These are phyloP conservation scores for Theristicus caerulescens DNA, from an alignment of 2,113 vertebrate genomes.

Conservation along the genomic window DNA sequence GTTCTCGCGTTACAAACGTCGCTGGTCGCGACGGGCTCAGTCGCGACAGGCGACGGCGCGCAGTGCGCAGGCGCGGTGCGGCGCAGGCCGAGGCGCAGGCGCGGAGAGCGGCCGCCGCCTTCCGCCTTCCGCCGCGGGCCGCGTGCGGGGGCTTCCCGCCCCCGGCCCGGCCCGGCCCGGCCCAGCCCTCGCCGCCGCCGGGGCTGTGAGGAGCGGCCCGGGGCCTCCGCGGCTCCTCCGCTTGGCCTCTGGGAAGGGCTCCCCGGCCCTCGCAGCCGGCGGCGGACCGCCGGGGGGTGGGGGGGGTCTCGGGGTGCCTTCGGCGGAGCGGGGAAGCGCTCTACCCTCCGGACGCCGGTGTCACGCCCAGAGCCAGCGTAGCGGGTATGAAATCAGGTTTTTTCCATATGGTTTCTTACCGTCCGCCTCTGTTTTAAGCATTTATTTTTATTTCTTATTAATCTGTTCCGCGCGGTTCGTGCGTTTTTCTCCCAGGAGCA, in stretches of 20 bases:
- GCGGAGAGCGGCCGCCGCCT: neutral
- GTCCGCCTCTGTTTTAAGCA: rapidly evolving
- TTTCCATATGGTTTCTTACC: neutral
- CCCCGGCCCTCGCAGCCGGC: neutral
- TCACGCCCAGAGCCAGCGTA: neutral
- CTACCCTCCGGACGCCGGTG: neutral
- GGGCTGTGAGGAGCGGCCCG: neutral
- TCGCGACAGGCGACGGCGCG: neutral
- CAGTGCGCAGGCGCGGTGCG: neutral
- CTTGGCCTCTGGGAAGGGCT: too few relatives aligned
- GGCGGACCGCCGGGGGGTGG: neutral
- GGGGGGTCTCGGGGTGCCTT: too few relatives aligned
- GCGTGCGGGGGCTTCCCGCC: neutral
- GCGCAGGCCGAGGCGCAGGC: neutral
- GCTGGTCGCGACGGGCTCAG: neutral
- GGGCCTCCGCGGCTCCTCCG: neutral
- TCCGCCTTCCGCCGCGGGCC: neutral
- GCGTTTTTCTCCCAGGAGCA: neutral
- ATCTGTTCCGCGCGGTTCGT: rapidly evolving
- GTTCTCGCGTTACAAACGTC: too few relatives aligned
- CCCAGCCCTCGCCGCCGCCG: neutral
- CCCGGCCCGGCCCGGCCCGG: neutral
- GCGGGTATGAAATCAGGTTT: neutral
- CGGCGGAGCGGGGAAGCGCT: neutral
- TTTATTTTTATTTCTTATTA: rapidly evolving